phyloP scores from a whole-genome alignment of 2,113 vertebrate genomes.

The Tetrao urogallus region DNA sequence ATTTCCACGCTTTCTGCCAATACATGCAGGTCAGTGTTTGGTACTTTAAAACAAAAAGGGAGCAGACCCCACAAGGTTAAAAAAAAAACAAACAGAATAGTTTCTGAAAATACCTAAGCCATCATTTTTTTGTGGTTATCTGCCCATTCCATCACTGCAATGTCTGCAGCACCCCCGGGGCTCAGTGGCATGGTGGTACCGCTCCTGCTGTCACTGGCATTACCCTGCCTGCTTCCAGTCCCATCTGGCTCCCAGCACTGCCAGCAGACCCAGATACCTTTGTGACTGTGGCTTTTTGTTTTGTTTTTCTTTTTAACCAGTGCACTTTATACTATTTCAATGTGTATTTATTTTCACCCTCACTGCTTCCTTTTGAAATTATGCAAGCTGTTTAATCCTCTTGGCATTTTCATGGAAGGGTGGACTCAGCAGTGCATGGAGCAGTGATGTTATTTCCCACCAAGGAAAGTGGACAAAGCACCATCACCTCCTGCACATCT shows the following conservation, averaged over 20 bases:
- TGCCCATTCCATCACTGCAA: not conserved
- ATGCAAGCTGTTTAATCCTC: conserved; percentile 52
- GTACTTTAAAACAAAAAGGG: conserved; percentile 24
- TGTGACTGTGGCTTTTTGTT: not conserved
- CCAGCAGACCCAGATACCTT: not conserved
- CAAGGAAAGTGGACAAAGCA: not conserved
- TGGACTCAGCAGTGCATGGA: not conserved
- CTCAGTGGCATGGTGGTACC: rapidly evolving
- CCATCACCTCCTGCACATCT: not conserved
- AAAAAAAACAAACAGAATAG: not conserved
- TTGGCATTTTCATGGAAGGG: conserved; percentile 31
- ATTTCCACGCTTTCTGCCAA: conserved; percentile 28
- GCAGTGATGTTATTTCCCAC: not conserved
- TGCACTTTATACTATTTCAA: not conserved
- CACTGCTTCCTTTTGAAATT: not conserved
- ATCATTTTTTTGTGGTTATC: conserved; percentile 32
- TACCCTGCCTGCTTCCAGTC: not conserved
- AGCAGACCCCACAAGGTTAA: not conserved
- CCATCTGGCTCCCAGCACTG: not conserved
- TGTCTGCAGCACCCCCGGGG: not conserved
- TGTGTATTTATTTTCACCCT: conserved; percentile 24
- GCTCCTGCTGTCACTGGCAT: not conserved
- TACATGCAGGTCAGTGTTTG: not conserved
- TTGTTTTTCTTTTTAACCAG: not conserved
- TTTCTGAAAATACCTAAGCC: conserved; percentile 23